Percentiles rank a stretch among this genome's conserved stretches.
Evolutionary conservation across 2,113 vertebrate species (phyloP).

Genomic region (Ophthalmolycus amberensis): DNA sequence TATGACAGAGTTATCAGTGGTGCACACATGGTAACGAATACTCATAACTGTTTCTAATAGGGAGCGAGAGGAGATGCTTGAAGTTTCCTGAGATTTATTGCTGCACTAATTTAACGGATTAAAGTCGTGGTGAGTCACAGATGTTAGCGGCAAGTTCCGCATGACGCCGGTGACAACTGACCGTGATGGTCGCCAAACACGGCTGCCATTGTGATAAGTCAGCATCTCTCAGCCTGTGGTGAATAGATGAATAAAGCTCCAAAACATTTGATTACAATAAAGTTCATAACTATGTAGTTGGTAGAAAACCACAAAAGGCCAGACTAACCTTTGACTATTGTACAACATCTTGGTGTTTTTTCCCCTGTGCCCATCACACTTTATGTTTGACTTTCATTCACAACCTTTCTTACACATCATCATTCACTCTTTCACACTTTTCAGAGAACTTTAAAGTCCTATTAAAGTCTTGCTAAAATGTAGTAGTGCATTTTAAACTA

Average conservation of each 20-base stretch:
- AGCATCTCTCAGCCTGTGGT: not conserved
- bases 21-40: not conserved
- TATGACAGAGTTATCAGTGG: not conserved
- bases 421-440: not conserved
- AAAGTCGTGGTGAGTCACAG: not conserved
- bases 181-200: not conserved
- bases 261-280: not conserved
- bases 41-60: not conserved
- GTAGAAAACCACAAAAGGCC: not conserved
- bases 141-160: slow-evolving; percentile 14
- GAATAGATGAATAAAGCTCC: not conserved
- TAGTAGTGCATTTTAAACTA: slow-evolving; percentile 7
- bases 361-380: not conserved
- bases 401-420: not conserved
- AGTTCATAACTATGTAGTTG: not conserved
- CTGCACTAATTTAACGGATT: not conserved
- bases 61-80: not conserved
- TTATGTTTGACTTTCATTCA: not conserved
- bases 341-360: not conserved
- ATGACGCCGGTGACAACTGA: not conserved
- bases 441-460: not conserved
- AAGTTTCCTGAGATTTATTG: slow-evolving; percentile 4
- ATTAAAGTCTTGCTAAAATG: not conserved
- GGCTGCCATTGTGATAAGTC: not conserved
- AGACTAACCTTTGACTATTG: not conserved